Conservation (phyloP, 2,888 invertebrate genomes). For the Allacma fusca region DNA sequence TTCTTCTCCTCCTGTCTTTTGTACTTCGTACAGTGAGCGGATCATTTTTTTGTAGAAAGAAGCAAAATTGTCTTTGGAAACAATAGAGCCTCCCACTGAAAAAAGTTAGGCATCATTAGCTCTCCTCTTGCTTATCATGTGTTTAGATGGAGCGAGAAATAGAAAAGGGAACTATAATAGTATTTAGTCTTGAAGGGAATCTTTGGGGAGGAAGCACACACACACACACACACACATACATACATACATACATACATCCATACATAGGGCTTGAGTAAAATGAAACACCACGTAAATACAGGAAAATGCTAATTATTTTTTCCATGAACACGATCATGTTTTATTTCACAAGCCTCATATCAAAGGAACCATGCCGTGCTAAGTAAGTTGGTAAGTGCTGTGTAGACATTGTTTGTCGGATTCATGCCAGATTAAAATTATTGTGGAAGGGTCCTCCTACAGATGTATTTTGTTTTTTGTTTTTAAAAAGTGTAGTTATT, state of each 20-base stretch:
- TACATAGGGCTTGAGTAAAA: conserved; percentile 27
- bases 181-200: conserved; percentile 3
- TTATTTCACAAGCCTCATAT: conserved; percentile 38
- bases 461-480: too few species aligned
- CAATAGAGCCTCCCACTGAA: conserved; percentile 49
- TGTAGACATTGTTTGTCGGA: not conserved
- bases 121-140: conserved; percentile 37
- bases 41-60: conserved; percentile 36
- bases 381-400: conserved; percentile 6
- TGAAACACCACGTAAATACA: conserved; percentile 39
- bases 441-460: too few species aligned
- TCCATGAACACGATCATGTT: conserved; percentile 37
- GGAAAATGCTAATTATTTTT: conserved; percentile 50
- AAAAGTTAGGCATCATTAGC: conserved; percentile 51
- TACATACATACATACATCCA: too few species aligned
- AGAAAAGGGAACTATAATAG: conserved; percentile 12
- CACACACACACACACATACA: too few species aligned
- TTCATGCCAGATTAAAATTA: not conserved
- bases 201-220: not conserved
- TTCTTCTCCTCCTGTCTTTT: conserved; percentile 47
- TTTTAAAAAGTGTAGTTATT: not conserved
- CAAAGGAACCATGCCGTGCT: conserved; percentile 3
- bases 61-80: conserved; percentile 47
- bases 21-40: conserved; percentile 42
- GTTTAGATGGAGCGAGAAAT: not conserved